Evolutionary conservation across 1,140 invertebrate species (phyloP), one percentile per base, ranked within the genome.

Genomic region (Acromyrmex charruanus): DNA sequence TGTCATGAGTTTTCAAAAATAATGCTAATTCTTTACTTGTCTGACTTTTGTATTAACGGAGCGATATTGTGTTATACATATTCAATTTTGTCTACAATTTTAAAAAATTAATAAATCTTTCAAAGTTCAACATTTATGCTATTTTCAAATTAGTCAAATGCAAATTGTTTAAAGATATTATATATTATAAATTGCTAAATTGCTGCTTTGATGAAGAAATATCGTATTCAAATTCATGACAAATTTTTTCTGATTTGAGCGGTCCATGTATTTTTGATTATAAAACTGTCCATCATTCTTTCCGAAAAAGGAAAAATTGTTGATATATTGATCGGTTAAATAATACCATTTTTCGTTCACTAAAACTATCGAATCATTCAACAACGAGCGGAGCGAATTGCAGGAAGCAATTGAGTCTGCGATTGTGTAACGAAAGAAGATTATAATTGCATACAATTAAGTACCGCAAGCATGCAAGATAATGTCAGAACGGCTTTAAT

Each of bases 361-460:
- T 58, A 31, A 53, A 44, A 79, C 77, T 79, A 77, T 55, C 49
- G 59, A 53, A 66, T 77, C 72, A 65, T 79, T 77, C 44, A 77
- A 10, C 72, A 53, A 31, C 10, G 80, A 74, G 82, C 82, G 61
- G 18, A 55, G 21, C 74, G 39, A 79, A 28, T 39, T 65, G 51
- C 25, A 88, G 88, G 82, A 90, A 91, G 77, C 89, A 91, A 91
- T 89, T 92, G 89, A 84, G 82, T 88, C 80, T 89, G 58, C 85
- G 85, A 91, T 92, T 92, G 80, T 90, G 72, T 86, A 89, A 90
- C 87, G 80, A 87, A 89, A 80, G 77, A 88, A 79, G 85, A 84
- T 90, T 72, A 89, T 90, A 92, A 92, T 92, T 90, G 91, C 91
- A 87, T 89, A 87, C 87, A 91, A 91, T 91, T 90, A 89, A 92